Evolutionary conservation across 1,140 invertebrate genomes (phyloP), one percentile per base, ranked within the genome.

Genomic region (Heliothis subflexa): DNA sequence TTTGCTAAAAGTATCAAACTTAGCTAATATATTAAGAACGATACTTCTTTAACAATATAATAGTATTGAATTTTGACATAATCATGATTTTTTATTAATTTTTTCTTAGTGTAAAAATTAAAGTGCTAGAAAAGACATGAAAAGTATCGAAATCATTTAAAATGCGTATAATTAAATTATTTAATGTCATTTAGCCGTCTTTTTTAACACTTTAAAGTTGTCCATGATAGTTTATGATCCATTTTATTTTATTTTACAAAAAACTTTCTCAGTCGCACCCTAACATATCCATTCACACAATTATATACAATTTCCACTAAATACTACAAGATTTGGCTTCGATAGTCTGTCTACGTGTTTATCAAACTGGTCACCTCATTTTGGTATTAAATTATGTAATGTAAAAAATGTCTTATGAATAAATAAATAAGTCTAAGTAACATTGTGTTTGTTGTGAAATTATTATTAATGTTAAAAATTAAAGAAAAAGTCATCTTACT

Each of bases 321-420:
- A 66, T 40, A 72, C 74, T 76, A 81, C 76, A 83, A 86, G 81
- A 88, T 89, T 89, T 90, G 88, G 87, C 83, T 86, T 85, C 54
- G 78, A 79, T 85, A 82, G 62, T 78, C 59, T 47, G 61, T 74
- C 78, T 78, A 78, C 72, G 61, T 75, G 16, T 62, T 47, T 74
- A 10, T 64, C 49, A 85, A 86, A 91, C 89, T 92, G 91, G 87
- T 89, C 87, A 86, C 86, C 89, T 81, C 82, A 82, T 87, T 93
- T 93, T 93, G 91, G 91, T 93, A 91, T 91, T 86, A 87, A 86
- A 86, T 62, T 80, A 78, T 59, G 49, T 71, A 68, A 72, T 28
- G 18, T 54, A n/a, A n/a, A 54, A 76, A 76, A 66, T 45, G 40
- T 78, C 74, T 82, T 80, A 72, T 25, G 59, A 62, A 25, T 61